Conservation (phyloP, 2,888 invertebrate species). For the Alviniconcha strummeri region DNA sequence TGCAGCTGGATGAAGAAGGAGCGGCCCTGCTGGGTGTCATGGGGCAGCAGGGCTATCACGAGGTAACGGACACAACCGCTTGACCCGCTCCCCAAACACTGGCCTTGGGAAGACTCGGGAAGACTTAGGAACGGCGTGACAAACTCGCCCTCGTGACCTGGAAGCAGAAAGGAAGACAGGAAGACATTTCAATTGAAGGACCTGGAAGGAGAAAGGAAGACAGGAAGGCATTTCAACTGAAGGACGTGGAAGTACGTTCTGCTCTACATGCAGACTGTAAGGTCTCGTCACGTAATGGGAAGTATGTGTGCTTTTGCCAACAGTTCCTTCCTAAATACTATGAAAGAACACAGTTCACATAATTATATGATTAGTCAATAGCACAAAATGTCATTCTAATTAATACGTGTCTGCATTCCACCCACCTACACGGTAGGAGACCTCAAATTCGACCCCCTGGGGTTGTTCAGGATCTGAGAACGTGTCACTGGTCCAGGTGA, state of each 20-base stretch:
- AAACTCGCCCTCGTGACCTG: conserved; percentile 15
- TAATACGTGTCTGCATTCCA: too few relatives aligned
- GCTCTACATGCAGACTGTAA: too few relatives aligned
- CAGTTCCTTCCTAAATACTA: too few relatives aligned
- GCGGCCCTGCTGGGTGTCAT: conserved; percentile 26
- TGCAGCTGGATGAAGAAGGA: conserved; percentile 39
- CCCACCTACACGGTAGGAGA: conserved; percentile 29
- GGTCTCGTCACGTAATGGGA: too few relatives aligned
- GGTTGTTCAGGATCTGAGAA: conserved; percentile 41
- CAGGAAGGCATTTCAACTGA: too few relatives aligned
- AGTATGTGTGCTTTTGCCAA: too few relatives aligned
- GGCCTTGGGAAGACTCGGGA: background rate
- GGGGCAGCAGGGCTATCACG: conserved; percentile 23
- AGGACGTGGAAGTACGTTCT: too few relatives aligned
- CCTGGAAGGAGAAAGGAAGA: too few relatives aligned
- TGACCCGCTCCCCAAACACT: background rate
- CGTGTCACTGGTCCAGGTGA: conserved; percentile 32
- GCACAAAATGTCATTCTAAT: too few relatives aligned
- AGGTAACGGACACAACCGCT: conserved; percentile 29
- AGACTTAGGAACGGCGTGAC: conserved; percentile 28
- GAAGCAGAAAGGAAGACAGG: background rate
- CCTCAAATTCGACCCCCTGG: conserved; percentile 1
- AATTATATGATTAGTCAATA: too few relatives aligned
- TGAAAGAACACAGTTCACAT: too few relatives aligned
- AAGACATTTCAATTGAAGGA: background rate